phyloP scores from a whole-genome alignment of 2,113 vertebrate genomes.

The Ochotona princeps region DNA sequence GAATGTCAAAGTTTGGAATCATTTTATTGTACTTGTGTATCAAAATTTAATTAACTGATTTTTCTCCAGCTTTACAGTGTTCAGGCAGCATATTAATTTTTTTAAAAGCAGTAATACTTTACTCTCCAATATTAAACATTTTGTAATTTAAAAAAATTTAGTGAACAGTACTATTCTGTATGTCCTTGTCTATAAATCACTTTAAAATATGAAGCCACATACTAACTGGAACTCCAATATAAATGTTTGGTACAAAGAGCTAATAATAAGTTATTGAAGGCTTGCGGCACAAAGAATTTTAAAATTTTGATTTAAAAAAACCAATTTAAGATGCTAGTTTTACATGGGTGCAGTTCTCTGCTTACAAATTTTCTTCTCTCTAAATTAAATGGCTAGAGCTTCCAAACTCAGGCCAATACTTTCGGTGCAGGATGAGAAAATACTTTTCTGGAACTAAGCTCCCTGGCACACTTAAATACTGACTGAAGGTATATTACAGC shows the following conservation, averaged over 20 bases:
- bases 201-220: not conserved
- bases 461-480: not conserved
- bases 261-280: slow-evolving; percentile 18
- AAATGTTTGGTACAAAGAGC: slow-evolving; percentile 12
- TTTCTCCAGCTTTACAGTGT: not conserved
- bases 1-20: not conserved
- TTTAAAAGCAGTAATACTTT: slow-evolving; percentile 37
- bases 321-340: slow-evolving; percentile 17
- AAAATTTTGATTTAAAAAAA: slow-evolving; percentile 16
- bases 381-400: not conserved
- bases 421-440: slow-evolving; percentile 31
- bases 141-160: slow-evolving; percentile 28
- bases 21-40: slow-evolving; percentile 19
- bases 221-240: not conserved
- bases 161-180: not conserved
- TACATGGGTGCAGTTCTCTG: not conserved
- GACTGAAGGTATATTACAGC: not conserved
- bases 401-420: not conserved
- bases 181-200: not conserved
- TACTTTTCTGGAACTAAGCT: slow-evolving; percentile 1
- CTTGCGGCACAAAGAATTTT: not conserved
- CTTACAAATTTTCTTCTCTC: slow-evolving; percentile 38
- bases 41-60: not conserved
- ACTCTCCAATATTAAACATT: slow-evolving; percentile 18
- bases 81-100: slow-evolving; percentile 32